Evolutionary conservation across 2,888 invertebrate genomes (phyloP), one percentile per base, ranked within the genome.

Genomic region (Petrolisthes manimaculis): DNA sequence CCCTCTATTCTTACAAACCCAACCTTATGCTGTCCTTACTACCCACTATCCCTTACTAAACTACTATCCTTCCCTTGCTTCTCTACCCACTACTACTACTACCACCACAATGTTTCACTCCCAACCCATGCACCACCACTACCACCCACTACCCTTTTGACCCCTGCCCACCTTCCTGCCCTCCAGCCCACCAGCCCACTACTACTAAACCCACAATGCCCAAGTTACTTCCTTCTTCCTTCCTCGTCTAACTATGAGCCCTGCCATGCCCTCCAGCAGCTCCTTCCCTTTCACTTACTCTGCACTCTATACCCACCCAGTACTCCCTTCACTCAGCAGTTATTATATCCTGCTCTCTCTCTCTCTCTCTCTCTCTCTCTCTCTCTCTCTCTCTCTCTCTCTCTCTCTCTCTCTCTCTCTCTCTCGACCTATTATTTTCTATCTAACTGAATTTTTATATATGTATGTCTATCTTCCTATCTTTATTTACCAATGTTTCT

Each of bases 371-470:
- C 71, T n/a, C 21, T 6, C 6, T 21, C 71, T n/a, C 14, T 6
- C 21, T 6, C 14, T 71, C 21, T 21, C 71, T 71, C 71, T 71
- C 71, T 71, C 71, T 71, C 71, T 71, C 71, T 71, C 71, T 71
- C 71, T 12, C 14, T 12, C 21, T 71, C 71, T 61, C 18, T 14
- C 61, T 18, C 71, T 61, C 61, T 61, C 61, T 61, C 6, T 61
- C 14, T 6, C 14, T 61, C 14, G 61, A 61, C 6, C 61, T 9
- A 14, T 14, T 14, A 61, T 61, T 61, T 61, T 61, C 6, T 61
- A 61, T 61, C 14, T 61, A 61, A 61, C 14, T 9, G 61, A 61
- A 61, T 9, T 61, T 9, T 9, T 9, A 61, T 61, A 37, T 37
- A 37, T 37, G 2, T 37, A 61, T 61, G 12, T 61, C 12, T 1